A percentile compares a stretch with the other conserved stretches of the same genome.
These are phyloP conservation scores for Flexamia atlantica DNA, from an alignment of 2,888 invertebrate species.

Conservation along the genomic window DNA sequence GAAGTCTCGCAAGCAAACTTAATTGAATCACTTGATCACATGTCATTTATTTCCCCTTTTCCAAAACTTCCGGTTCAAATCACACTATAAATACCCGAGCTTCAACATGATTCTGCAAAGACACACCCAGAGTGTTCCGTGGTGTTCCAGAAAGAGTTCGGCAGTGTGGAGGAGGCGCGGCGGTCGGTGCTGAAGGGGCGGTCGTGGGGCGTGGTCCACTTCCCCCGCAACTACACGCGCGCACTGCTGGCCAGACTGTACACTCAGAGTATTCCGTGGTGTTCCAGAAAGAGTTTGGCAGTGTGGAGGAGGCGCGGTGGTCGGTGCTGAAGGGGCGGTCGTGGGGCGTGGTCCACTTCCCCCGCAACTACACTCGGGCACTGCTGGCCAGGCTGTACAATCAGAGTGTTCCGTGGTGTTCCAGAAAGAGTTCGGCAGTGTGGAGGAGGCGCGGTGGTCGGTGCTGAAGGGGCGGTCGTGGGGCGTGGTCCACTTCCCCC, in stretches of 20 bases:
- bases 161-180: constrained; percentile 80
- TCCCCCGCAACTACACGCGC: constrained; percentile 86
- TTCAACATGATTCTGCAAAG: too few species aligned
- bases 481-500: constrained; percentile 85
- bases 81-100: too few species aligned
- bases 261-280: too few species aligned
- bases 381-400: constrained; percentile 81
- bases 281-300: constrained; percentile 77
- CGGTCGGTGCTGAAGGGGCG: constrained; percentile 82
- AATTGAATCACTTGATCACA: too few species aligned
- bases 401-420: too few species aligned
- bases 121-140: too few species aligned
- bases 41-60: too few species aligned
- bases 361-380: constrained; percentile 85
- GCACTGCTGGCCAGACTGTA: constrained; percentile 80
- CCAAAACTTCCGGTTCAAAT: too few species aligned
- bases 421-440: constrained; percentile 78
- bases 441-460: constrained; percentile 81
- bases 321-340: constrained; percentile 84
- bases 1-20: too few species aligned
- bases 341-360: constrained; percentile 87
- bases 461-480: constrained; percentile 86
- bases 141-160: constrained; percentile 76
- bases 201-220: constrained; percentile 86
- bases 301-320: constrained; percentile 80